Percentiles rank a stretch among this genome's conserved stretches.
These are phyloP conservation scores for Sclerurus mexicanus DNA, from an alignment of 2,113 vertebrate genomes.

Conservation along the genomic window DNA sequence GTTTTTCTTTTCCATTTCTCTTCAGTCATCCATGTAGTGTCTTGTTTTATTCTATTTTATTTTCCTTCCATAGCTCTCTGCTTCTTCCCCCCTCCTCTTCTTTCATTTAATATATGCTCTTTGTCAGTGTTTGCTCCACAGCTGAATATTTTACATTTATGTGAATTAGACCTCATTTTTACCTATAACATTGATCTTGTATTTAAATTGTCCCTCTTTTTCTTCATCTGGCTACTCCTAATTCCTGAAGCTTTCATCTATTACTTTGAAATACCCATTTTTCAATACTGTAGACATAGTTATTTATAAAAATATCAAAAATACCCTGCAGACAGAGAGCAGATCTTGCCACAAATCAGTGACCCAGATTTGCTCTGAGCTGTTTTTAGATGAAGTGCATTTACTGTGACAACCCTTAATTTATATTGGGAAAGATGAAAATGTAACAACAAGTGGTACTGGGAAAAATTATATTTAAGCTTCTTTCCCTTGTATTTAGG, in stretches of 20 bases:
- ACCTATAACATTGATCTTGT: neutral
- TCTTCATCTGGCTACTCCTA: neutral
- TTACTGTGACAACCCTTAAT: neutral
- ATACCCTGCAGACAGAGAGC: neutral
- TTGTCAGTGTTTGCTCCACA: neutral
- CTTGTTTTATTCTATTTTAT: neutral
- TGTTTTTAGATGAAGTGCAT: neutral
- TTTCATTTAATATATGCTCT: neutral
- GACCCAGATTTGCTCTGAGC: slow-evolving; percentile 11
- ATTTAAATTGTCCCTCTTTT: neutral
- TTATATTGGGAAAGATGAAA: neutral
- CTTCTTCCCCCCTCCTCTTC: neutral
- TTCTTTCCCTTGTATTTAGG: neutral
- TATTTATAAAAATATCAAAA: slow-evolving; percentile 30
- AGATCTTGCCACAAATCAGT: neutral
- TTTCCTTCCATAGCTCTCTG: neutral
- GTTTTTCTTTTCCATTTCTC: neutral
- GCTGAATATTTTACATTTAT: neutral
- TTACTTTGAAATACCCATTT: neutral
- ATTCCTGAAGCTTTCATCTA: neutral
- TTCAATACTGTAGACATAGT: neutral
- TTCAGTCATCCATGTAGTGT: neutral
- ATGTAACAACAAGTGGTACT: neutral
- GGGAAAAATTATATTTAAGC: neutral
- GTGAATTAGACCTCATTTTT: neutral